Conservation (phyloP, 2,888 invertebrate species). For the Callyntrura sp. region DNA sequence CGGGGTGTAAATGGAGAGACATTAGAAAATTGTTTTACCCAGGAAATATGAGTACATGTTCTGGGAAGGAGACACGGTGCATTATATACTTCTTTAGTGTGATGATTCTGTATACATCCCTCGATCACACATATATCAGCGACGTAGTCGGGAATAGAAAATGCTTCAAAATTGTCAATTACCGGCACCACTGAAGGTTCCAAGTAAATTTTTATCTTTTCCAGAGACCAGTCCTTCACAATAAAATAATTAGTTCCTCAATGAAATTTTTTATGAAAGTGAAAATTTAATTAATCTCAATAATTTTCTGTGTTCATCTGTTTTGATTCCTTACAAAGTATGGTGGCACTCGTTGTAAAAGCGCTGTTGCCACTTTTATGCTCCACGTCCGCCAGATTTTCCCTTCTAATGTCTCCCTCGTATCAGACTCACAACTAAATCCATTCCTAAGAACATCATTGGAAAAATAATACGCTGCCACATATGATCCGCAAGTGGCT, state of each 20-base stretch:
- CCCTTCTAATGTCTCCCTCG: constrained; percentile 87
- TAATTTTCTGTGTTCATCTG: too few relatives aligned
- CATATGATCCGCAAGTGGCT: constrained; percentile 88
- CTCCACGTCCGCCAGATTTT: constrained; percentile 88
- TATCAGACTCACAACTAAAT: constrained; percentile 84
- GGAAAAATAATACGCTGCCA: constrained; percentile 85
- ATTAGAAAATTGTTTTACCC: too few relatives aligned
- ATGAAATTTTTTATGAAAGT: too few relatives aligned
- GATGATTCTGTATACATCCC: constrained; percentile 87
- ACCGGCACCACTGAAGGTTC: constrained; percentile 88
- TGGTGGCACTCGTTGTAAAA: constrained; percentile 87
- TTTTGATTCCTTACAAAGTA: constrained; percentile 84
- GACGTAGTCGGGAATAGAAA: constrained; percentile 87
- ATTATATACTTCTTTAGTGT: constrained; percentile 87
- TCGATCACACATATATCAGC: constrained; percentile 88
- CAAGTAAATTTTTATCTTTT: constrained; percentile 87
- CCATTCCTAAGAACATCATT: constrained; percentile 83
- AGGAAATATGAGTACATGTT: constrained; percentile 84
- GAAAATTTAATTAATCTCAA: too few relatives aligned
- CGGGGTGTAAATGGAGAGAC: too few relatives aligned
- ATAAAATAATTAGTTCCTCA: too few relatives aligned
- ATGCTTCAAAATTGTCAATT: constrained; percentile 86
- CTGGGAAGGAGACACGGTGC: constrained; percentile 88
- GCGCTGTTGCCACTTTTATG: constrained; percentile 87
- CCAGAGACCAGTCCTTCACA: constrained; percentile 86